A percentile compares a stretch with the other conserved stretches of the same genome.
phyloP scores from a whole-genome alignment of 2,888 invertebrate genomes.

The Brenthis ino region DNA sequence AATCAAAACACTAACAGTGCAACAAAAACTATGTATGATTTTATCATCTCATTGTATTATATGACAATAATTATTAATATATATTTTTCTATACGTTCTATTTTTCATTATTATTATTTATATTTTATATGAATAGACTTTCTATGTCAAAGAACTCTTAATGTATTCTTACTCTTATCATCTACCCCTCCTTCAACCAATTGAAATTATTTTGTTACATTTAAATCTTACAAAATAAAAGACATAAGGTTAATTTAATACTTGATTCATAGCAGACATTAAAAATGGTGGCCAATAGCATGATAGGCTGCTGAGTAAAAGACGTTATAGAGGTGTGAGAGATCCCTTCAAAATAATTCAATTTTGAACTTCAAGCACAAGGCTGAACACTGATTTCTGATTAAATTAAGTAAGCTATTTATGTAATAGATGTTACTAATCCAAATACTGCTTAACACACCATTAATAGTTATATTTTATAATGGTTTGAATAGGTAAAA shows the following conservation, averaged over 20 bases:
- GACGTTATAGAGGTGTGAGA: not conserved
- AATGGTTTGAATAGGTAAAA: no score
- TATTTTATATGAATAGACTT: no score
- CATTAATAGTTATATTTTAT: no score
- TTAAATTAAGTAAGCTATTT: not conserved
- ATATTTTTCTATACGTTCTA: no score
- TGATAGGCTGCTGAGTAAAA: constrained; percentile 17
- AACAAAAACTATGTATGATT: no score
- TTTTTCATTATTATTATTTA: no score
- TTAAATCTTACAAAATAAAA: constrained; percentile 18
- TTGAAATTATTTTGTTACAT: not conserved
- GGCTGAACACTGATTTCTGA: constrained; percentile 2
- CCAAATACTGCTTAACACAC: no score
- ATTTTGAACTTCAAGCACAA: constrained; percentile 4
- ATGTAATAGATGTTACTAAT: not conserved
- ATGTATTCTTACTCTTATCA: not conserved
- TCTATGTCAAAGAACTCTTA: not conserved
- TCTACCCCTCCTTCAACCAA: not conserved
- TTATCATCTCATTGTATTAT: no score
- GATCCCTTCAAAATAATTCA: not conserved
- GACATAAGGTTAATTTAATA: constrained; percentile 22
- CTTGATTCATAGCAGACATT: constrained; percentile 23
- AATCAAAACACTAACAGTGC: no score
- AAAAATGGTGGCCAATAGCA: constrained; percentile 23
- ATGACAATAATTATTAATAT: no score